Conservation (phyloP, 2,113 vertebrate genomes). For the Rhagologus leucostigma region DNA sequence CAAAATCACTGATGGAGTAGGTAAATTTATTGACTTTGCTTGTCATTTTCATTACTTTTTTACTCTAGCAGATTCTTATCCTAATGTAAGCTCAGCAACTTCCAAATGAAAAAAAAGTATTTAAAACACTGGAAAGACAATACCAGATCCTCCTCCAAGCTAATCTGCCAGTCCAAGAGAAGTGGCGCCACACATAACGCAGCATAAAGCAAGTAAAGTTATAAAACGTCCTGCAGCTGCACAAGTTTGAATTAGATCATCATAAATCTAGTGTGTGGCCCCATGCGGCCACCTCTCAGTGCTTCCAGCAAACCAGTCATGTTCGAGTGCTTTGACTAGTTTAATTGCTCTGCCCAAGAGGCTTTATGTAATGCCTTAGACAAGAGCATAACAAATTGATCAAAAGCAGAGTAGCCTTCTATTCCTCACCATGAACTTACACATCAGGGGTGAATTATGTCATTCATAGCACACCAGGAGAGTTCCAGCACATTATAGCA, state of each 20-base stretch:
- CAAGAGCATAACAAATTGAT: background rate
- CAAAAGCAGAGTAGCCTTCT: background rate
- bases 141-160: background rate
- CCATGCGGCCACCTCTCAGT: background rate
- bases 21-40: background rate
- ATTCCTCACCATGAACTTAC: background rate
- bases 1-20: background rate
- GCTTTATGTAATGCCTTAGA: background rate
- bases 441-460: background rate
- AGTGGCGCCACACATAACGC: background rate
- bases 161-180: background rate
- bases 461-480: background rate
- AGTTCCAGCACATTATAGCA: background rate
- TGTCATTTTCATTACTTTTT: conserved; percentile 7
- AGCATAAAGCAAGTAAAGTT: background rate
- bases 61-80: background rate
- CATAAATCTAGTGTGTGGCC: background rate
- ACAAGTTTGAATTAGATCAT: background rate
- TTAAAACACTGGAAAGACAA: background rate
- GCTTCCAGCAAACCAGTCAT: background rate
- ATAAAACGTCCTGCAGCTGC: background rate
- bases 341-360: background rate
- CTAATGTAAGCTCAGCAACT: background rate
- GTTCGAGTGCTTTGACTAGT: background rate
- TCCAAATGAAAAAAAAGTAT: background rate